These are phyloP conservation scores for Papilio gigon DNA, from an alignment of 2,888 invertebrate species.

Conservation along the genomic window DNA sequence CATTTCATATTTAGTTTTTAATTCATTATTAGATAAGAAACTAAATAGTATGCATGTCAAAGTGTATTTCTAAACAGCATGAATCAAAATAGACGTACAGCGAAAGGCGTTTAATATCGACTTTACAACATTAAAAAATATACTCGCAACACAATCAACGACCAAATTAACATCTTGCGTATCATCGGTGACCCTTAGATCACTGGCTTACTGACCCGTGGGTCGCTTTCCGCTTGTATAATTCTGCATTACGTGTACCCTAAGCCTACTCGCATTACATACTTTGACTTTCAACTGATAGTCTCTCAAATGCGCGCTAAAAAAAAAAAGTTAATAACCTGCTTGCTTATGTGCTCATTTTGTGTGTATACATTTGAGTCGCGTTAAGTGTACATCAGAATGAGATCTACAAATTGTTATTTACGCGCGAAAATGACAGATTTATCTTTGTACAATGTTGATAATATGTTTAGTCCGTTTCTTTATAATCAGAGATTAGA, in stretches of 20 bases:
- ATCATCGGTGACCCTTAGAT: constrained; percentile 49
- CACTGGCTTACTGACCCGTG: constrained; percentile 66
- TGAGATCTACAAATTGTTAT: too few species aligned
- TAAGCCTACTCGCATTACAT: constrained; percentile 59
- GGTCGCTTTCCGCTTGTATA: constrained; percentile 53
- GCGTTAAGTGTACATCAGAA: too few species aligned
- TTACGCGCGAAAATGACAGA: too few species aligned
- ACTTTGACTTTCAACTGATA: constrained; percentile 37
- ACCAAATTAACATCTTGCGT: constrained; percentile 43
- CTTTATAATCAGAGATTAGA: constrained; percentile 48
- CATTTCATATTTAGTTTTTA: too few species aligned
- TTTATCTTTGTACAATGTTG: too few species aligned
- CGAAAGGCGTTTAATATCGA: constrained; percentile 14
- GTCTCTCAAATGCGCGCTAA: constrained; percentile 49
- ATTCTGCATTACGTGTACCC: constrained; percentile 53
- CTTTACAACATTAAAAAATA: constrained; percentile 29
- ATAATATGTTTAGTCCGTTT: neutral
- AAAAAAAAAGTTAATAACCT: too few species aligned
- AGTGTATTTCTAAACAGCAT: too few species aligned
- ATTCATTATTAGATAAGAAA: too few species aligned
- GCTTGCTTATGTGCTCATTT: too few species aligned
- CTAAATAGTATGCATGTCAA: too few species aligned
- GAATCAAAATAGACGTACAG: too few species aligned
- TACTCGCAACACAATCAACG: constrained; percentile 38
- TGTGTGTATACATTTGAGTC: too few species aligned